Evolutionary conservation across 2,113 vertebrate species (phyloP).

Genomic region (Larimichthys polyactis): DNA sequence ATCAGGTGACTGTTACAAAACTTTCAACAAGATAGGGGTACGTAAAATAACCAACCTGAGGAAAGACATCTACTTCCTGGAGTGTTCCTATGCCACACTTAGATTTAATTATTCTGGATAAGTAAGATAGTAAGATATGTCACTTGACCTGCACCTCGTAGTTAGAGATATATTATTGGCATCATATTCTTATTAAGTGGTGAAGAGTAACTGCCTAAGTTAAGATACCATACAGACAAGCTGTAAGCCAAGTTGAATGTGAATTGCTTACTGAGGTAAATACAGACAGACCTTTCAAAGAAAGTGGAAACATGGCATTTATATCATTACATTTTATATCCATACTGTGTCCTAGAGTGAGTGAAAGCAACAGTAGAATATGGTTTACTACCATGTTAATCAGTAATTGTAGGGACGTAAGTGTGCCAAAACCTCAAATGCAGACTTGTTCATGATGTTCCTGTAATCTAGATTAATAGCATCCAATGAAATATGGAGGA

Average conservation of each 20-base stretch:
- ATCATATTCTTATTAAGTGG: neutral
- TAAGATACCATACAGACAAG: neutral
- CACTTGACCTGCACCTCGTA: neutral
- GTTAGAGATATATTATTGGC: neutral
- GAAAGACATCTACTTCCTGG: neutral
- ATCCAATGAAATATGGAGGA: neutral
- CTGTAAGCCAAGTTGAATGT: neutral
- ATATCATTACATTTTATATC: neutral
- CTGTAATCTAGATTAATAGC: neutral
- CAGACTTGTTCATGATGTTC: neutral
- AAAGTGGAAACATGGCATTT: conserved; percentile 7
- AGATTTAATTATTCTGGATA: neutral
- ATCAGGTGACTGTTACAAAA: neutral
- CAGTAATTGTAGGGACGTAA: neutral
- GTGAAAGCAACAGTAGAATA: neutral
- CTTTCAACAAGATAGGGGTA: neutral
- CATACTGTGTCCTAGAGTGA: neutral
- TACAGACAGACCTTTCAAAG: neutral
- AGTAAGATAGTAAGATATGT: neutral
- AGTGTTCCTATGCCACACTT: neutral
- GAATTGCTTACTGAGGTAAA: neutral
- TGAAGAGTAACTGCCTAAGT: neutral
- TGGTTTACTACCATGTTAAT: neutral
- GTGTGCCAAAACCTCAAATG: neutral
- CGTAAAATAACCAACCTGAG: neutral